A percentile compares a stretch with the other conserved stretches of the same genome.
phyloP scores from a whole-genome alignment of 30 jellyfish, hydroid and myxozoan genomes.

The Cassiopea andromeda region DNA sequence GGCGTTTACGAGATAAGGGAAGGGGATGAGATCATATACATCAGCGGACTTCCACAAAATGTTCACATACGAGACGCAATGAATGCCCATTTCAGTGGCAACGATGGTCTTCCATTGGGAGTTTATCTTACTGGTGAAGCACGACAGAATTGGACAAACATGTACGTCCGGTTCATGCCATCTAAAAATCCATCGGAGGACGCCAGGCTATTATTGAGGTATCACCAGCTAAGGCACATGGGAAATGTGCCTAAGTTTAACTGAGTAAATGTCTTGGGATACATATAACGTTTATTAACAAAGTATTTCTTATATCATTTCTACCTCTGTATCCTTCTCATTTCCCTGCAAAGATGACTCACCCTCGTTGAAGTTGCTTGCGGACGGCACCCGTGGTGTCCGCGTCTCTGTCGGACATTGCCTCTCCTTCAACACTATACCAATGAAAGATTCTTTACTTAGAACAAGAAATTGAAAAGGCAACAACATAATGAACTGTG shows the following conservation, averaged over 20 bases:
- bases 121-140: slow-evolving; percentile 70
- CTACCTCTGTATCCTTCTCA: too few species aligned
- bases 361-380: too few species aligned
- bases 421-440: too few species aligned
- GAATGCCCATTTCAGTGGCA: slow-evolving; percentile 98
- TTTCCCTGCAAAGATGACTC: too few species aligned
- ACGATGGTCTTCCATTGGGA: slow-evolving; percentile 91
- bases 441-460: too few species aligned
- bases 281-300: not conserved
- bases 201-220: slow-evolving; percentile 88
- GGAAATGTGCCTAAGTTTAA: slow-evolving; percentile 91
- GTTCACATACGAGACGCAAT: slow-evolving; percentile 94
- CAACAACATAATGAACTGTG: too few species aligned
- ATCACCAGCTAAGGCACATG: slow-evolving; percentile 77
- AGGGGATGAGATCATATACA: slow-evolving; percentile 75
- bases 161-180: slow-evolving; percentile 86
- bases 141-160: slow-evolving; percentile 51
- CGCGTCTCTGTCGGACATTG: too few species aligned
- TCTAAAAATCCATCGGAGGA: slow-evolving; percentile 86
- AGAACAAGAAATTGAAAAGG: too few species aligned
- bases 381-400: too few species aligned
- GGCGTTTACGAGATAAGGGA: slow-evolving; percentile 96
- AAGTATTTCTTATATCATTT: too few species aligned
- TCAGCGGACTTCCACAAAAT: slow-evolving; percentile 95
- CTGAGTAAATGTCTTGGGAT: not conserved